Evolutionary conservation across 2,888 invertebrate species (phyloP).

Genomic region (Hanleya hanleyi): DNA sequence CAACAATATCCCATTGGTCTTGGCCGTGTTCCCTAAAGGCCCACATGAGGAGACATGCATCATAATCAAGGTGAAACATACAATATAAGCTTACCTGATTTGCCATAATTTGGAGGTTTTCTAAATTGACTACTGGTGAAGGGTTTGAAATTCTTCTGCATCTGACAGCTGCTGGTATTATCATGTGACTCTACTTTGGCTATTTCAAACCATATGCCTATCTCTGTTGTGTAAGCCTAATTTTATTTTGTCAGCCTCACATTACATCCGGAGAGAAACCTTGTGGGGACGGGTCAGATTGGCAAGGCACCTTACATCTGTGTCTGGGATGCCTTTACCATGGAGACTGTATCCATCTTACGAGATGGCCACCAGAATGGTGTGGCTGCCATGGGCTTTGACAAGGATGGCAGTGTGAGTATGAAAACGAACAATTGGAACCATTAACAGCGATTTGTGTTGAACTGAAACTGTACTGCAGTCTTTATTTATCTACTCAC

Average conservation of each 20-base stretch:
- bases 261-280: constrained; percentile 70
- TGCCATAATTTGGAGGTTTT: too few relatives aligned
- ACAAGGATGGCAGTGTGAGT: constrained; percentile 67
- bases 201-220: neutral
- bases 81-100: too few relatives aligned
- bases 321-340: constrained; percentile 72
- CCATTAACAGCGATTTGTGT: too few relatives aligned
- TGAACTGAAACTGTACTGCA: too few relatives aligned
- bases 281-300: constrained; percentile 74
- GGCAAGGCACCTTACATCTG: constrained; percentile 73
- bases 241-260: constrained; percentile 63
- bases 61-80: too few relatives aligned
- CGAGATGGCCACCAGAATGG: constrained; percentile 73
- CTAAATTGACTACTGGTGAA: too few relatives aligned
- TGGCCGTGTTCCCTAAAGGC: too few relatives aligned
- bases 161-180: too few relatives aligned
- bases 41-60: too few relatives aligned
- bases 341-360: constrained; percentile 71
- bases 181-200: too few relatives aligned
- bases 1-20: too few relatives aligned
- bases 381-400: constrained; percentile 72
- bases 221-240: neutral
- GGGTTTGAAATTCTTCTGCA: too few relatives aligned
- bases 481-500: neutral
- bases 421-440: neutral